Percentiles rank a stretch among this genome's conserved stretches.
phyloP scores from a whole-genome alignment of 1,140 invertebrate species.

The Bombus haemorrhoidalis region DNA sequence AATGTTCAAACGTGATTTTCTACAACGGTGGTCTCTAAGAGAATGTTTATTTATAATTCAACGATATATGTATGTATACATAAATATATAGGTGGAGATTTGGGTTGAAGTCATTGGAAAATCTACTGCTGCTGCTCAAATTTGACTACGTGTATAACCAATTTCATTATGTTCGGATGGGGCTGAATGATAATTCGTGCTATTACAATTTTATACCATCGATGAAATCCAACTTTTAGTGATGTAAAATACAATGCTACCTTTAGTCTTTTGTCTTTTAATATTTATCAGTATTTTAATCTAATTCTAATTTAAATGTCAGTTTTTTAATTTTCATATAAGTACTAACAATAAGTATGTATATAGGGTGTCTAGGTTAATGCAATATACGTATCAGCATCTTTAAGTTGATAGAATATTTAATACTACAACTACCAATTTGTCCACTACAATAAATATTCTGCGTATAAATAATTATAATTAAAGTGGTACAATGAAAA shows the following conservation, averaged over 20 bases:
- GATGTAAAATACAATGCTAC: background rate
- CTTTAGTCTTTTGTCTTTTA: background rate
- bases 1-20: background rate
- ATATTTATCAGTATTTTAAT: background rate
- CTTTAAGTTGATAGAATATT: too few relatives aligned
- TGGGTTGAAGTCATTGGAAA: constrained; percentile 9
- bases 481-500: too few relatives aligned
- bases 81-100: constrained; percentile 4
- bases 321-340: background rate
- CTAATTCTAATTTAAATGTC: background rate
- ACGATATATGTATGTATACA: background rate
- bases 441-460: too few relatives aligned
- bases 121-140: background rate
- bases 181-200: background rate
- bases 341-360: background rate
- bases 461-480: too few relatives aligned
- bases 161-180: background rate
- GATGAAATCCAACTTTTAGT: background rate
- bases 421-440: too few relatives aligned
- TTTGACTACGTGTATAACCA: background rate
- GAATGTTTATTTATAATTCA: constrained; percentile 30
- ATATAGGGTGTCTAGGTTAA: background rate
- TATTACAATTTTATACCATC: background rate
- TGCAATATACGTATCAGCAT: too few relatives aligned
- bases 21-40: background rate